Evolutionary conservation across 2,113 vertebrate species (phyloP), one percentile per base, ranked within the genome.

Genomic region (Illadopsis cleaveri): DNA sequence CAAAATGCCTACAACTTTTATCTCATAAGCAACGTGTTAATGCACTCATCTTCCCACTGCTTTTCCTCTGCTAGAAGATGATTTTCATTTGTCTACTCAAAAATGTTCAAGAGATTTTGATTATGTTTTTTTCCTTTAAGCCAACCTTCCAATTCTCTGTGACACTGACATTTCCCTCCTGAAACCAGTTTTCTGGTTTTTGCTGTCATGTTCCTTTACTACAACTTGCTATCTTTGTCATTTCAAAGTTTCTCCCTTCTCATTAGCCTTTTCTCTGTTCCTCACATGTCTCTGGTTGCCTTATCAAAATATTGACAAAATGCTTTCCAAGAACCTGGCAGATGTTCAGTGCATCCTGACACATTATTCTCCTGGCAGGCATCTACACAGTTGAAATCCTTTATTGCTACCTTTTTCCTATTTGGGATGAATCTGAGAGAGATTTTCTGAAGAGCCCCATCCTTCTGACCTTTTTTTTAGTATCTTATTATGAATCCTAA

Each of bases 301-400:
- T 78, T 79, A 71, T 51, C 60, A 90, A 93, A 93, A 93, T 71
- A 87, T 54, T 90, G 65, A 62, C 47, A 87, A 84, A 90, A 58
- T 33, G 8, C 12, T 61, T 82, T 87, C 60, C 82, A 85, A 82
- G 69, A 66, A 45, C 14, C 56, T 94, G 90, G 54, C n/a, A 78
- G 78, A 40, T 17, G 17, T 87, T 86, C 62, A 44, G 0, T 17
- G 19, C 7, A 1, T 53, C n/a, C 51, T 78, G 50, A 66, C 31
- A 64, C 2, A 23, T 51, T 72, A 37, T 31, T 70, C 7, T 70
- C 15, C 60, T 83, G 45, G 38, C 28, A 84, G 31, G 69, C 0
- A 0, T 9, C 40, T 73, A 23, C 31, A 18, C 2, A n/a, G 10
- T 20, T 81, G 75, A 87, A 81, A 75, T 45, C 20, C 12, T 12